Evolutionary conservation across 2,113 vertebrate genomes (phyloP).

Genomic region (Chaenogobius annularis): DNA sequence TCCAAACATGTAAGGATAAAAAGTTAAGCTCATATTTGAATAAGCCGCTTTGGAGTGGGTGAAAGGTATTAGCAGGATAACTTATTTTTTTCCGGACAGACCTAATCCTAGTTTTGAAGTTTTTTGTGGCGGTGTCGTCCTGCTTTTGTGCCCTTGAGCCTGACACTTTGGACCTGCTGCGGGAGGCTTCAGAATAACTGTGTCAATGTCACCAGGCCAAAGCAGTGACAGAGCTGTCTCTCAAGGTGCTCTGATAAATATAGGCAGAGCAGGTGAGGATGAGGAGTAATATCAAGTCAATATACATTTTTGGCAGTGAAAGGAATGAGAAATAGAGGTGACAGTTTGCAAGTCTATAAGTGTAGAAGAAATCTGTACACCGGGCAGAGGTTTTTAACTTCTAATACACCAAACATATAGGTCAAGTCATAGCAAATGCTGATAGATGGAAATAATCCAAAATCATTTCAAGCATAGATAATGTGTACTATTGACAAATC

Average conservation of each 20-base stretch:
- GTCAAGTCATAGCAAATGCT: neutral
- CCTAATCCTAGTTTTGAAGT: neutral
- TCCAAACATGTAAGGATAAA: neutral
- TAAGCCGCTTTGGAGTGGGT: neutral
- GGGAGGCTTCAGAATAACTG: neutral
- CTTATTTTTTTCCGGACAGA: neutral
- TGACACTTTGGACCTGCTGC: neutral
- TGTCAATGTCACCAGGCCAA: neutral
- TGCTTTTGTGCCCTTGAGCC: constrained; percentile 6
- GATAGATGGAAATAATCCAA: neutral
- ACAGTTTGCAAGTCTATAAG: constrained; percentile 20
- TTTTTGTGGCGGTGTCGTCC: neutral
- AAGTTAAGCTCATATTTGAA: constrained; percentile 4
- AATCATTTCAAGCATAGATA: neutral
- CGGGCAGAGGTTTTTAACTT: neutral
- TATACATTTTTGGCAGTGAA: constrained; percentile 14
- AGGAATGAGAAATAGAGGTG: constrained; percentile 29
- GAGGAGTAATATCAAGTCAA: constrained; percentile 8
- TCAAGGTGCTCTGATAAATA: constrained; percentile 17
- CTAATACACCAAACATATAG: neutral
- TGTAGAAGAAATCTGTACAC: neutral
- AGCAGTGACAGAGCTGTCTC: constrained; percentile 13
- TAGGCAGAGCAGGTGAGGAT: neutral
- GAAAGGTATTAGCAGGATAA: neutral
- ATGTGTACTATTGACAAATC: neutral